Evolutionary conservation across 2,113 vertebrate genomes (phyloP).

Genomic region (Gyps fulvus): DNA sequence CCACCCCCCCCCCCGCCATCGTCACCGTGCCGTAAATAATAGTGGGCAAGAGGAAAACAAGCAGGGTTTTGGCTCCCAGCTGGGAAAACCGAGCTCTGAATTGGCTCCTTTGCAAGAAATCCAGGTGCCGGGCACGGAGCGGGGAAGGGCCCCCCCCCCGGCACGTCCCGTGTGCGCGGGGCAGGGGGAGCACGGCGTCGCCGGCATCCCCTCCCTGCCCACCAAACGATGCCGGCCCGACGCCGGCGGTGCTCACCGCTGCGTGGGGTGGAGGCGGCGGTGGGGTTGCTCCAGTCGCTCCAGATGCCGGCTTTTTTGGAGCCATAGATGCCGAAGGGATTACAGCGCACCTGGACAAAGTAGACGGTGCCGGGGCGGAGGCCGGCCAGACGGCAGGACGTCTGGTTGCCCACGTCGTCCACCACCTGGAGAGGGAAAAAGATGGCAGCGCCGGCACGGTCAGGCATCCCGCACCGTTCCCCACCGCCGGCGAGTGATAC

Average conservation of each 20-base stretch:
- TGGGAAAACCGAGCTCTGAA: constrained; percentile 40
- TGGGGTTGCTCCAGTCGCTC: constrained; percentile 97
- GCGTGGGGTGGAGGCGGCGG: constrained; percentile 91
- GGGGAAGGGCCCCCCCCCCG: background rate
- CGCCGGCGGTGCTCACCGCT: constrained; percentile 78
- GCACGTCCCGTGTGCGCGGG: background rate
- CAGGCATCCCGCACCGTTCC: fast-evolving
- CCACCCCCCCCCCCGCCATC: no score
- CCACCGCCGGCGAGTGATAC: fast-evolving
- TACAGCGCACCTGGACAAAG: constrained; percentile 97
- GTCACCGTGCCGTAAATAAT: background rate
- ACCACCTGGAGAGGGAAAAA: constrained; percentile 80
- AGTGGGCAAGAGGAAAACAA: no score
- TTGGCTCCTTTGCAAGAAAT: constrained; percentile 65
- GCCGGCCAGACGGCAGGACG: constrained; percentile 91
- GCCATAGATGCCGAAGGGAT: constrained; percentile 94
- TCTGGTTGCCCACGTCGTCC: constrained; percentile 95
- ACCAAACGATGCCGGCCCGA: fast-evolving
- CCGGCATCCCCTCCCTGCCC: background rate
- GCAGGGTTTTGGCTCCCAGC: background rate
- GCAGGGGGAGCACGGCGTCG: background rate
- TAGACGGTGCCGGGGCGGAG: constrained; percentile 92
- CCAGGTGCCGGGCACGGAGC: constrained; percentile 61
- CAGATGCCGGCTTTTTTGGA: constrained; percentile 95
- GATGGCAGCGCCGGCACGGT: fast-evolving